Percentiles rank a stretch among this genome's conserved stretches.
Evolutionary conservation across 1,140 invertebrate genomes (phyloP).

Genomic region (Hyles euphorbiae): DNA sequence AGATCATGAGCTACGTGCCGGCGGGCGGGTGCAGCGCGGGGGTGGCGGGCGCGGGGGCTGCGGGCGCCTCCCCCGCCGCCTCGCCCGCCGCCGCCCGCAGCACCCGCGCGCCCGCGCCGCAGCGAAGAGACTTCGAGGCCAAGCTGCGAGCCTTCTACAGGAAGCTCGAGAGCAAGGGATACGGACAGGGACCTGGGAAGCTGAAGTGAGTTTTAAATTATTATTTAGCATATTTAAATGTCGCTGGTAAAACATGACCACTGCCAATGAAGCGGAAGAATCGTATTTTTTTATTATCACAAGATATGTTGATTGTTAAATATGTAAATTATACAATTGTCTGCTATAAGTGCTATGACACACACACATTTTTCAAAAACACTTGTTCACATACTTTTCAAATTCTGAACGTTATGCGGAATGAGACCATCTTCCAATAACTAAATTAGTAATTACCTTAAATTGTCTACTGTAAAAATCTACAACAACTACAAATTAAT

Average conservation of each 20-base stretch:
- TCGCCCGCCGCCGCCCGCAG: conserved; percentile 86
- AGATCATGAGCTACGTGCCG: conserved; percentile 98
- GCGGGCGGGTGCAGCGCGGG: conserved; percentile 76
- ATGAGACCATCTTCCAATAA: too few relatives aligned
- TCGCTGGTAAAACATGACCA: too few relatives aligned
- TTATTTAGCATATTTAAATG: too few relatives aligned
- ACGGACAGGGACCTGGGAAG: conserved; percentile 96
- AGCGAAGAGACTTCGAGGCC: conserved; percentile 94
- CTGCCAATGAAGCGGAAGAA: too few relatives aligned
- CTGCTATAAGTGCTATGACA: too few relatives aligned
- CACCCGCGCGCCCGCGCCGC: conserved; percentile 88
- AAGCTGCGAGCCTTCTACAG: conserved; percentile 96
- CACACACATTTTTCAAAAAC: not conserved
- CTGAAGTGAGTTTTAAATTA: conserved; percentile 85
- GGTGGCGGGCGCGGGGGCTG: conserved; percentile 46
- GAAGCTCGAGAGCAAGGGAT: conserved; percentile 96
- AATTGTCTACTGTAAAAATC: not conserved
- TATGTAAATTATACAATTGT: too few relatives aligned
- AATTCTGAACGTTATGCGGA: too few relatives aligned
- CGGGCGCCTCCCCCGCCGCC: conserved; percentile 81
- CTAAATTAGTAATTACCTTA: too few relatives aligned
- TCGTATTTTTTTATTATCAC: too few relatives aligned
- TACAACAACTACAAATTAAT: conserved; percentile 9
- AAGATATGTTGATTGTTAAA: too few relatives aligned
- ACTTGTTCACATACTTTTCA: too few relatives aligned